These are phyloP conservation scores for Eretmochelys imbricata DNA, from an alignment of 2,113 vertebrate genomes.

Conservation along the genomic window DNA sequence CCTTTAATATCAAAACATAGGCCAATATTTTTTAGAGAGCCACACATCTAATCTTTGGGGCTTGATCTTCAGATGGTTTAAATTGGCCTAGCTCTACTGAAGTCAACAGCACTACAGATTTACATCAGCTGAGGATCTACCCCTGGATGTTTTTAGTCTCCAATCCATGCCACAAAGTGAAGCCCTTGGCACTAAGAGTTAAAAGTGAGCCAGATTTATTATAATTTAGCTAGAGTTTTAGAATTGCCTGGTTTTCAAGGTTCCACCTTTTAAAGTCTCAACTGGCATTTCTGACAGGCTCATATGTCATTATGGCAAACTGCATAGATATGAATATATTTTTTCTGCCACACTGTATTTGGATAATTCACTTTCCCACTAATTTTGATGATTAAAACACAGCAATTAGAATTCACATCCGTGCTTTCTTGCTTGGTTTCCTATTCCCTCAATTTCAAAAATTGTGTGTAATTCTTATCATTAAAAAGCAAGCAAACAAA, in stretches of 20 bases:
- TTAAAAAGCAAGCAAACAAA: not conserved
- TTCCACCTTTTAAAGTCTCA: not conserved
- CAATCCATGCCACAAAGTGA: not conserved
- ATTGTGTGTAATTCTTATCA: not conserved
- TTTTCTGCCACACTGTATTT: constrained; percentile 6
- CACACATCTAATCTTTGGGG: rapidly evolving
- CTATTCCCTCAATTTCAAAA: not conserved
- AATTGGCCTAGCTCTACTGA: rapidly evolving
- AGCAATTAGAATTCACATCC: constrained; percentile 46
- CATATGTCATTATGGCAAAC: constrained; percentile 24
- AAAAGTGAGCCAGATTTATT: not conserved
- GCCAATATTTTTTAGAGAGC: not conserved
- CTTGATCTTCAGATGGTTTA: not conserved
- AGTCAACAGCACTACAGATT: not conserved
- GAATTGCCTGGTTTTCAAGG: not conserved
- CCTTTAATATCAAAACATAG: not conserved
- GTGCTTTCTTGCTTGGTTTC: constrained; percentile 1
- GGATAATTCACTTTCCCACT: constrained; percentile 19
- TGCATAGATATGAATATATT: not conserved
- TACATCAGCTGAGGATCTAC: rapidly evolving
- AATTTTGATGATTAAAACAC: constrained; percentile 38
- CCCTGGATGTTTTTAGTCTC: not conserved
- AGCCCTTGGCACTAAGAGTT: not conserved
- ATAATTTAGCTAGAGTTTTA: not conserved
- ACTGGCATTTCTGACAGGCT: not conserved